phyloP scores from a whole-genome alignment of 2,888 invertebrate species.

The Platycnemis pennipes region DNA sequence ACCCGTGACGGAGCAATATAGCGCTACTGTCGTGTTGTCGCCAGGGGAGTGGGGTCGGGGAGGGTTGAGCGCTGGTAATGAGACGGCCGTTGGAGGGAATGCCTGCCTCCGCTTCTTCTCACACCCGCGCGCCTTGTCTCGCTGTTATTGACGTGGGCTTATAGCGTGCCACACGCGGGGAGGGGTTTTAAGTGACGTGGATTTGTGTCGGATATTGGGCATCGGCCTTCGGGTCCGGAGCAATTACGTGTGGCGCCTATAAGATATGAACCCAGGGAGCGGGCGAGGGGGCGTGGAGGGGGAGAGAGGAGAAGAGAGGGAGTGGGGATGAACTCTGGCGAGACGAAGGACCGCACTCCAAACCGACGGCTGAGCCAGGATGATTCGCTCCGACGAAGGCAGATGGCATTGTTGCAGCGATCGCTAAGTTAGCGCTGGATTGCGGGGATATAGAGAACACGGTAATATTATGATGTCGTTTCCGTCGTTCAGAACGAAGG shows the following conservation, averaged over 20 bases:
- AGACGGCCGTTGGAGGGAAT: slow-evolving; percentile 22
- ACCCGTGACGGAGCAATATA: slow-evolving; percentile 3
- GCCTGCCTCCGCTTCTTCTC: background rate
- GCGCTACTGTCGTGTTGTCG: background rate
- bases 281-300: background rate
- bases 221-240: slow-evolving; percentile 12
- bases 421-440: background rate
- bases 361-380: background rate
- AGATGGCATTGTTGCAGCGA: slow-evolving; percentile 9
- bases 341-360: background rate
- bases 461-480: background rate
- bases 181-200: slow-evolving; percentile 37
- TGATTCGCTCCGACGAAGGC: slow-evolving; percentile 1
- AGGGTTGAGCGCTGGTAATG: slow-evolving; percentile 21
- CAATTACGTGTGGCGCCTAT: slow-evolving; percentile 34
- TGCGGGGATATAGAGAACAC: background rate
- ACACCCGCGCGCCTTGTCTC: background rate
- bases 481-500: background rate
- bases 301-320: background rate
- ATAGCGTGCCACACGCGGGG: background rate
- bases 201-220: slow-evolving; percentile 54
- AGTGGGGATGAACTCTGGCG: background rate
- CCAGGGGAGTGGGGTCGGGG: background rate
- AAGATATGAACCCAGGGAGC: background rate
- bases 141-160: slow-evolving; percentile 40